A percentile compares a stretch with the other conserved stretches of the same genome.
Conservation (phyloP, 2,888 invertebrate genomes). For the Nysson spinosus region DNA sequence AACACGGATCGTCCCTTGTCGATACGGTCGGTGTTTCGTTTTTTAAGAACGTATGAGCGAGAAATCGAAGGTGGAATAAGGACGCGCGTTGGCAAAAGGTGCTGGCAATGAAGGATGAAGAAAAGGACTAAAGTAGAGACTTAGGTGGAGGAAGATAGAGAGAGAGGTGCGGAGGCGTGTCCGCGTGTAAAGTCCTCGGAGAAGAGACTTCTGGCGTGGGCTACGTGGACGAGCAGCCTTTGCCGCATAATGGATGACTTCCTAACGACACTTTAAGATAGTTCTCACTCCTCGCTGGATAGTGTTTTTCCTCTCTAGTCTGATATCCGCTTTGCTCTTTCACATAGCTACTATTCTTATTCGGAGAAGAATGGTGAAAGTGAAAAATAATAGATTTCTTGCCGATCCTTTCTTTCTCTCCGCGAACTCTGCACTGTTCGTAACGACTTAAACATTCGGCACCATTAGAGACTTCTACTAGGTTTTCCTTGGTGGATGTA, state of each 20-base stretch:
- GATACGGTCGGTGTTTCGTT: constrained; percentile 2
- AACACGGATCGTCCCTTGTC: too few species aligned
- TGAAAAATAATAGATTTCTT: constrained; percentile 69
- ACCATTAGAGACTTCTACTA: constrained; percentile 38
- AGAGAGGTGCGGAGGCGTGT: constrained; percentile 60
- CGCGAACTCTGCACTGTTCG: constrained; percentile 20
- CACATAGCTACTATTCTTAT: neutral
- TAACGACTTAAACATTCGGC: constrained; percentile 58
- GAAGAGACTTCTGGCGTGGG: constrained; percentile 63
- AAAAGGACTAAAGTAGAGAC: too few species aligned
- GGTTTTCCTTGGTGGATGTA: too few species aligned
- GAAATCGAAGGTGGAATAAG: constrained; percentile 37
- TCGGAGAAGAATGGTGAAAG: constrained; percentile 38
- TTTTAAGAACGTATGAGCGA: constrained; percentile 23
- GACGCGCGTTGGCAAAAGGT: constrained; percentile 10
- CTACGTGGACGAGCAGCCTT: constrained; percentile 61
- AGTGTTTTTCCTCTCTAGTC: constrained; percentile 52
- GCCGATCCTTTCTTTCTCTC: constrained; percentile 23
- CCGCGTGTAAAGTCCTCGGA: constrained; percentile 57
- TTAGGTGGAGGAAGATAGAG: constrained; percentile 44
- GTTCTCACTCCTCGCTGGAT: constrained; percentile 64
- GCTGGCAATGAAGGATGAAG: constrained; percentile 19
- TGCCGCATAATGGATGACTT: constrained; percentile 73
- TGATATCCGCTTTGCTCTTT: constrained; percentile 25
- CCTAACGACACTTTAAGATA: constrained; percentile 74